Evolutionary conservation across 2,888 invertebrate genomes (phyloP), one percentile per base, ranked within the genome.

Genomic region (Platycheirus rosarum): DNA sequence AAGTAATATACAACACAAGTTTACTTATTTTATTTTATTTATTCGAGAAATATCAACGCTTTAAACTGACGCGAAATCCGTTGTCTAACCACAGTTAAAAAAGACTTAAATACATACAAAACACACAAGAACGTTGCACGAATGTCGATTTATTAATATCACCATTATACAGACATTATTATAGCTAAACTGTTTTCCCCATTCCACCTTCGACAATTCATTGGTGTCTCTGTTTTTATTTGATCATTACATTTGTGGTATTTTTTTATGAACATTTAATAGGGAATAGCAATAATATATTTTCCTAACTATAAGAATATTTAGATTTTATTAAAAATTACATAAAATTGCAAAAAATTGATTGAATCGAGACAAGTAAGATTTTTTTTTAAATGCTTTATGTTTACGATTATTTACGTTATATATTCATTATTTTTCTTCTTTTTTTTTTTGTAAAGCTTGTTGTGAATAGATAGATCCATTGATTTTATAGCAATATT

Each of bases 331-430:
- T 60, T 53, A 29, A 29, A 55, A 75, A 57, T 62, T 70, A 66
- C 60, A 66, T 76, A 49, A 63, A 62, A 69, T 44, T 70, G 55
- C 51, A 53, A 71, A 62, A 66, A 55, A 60, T 32, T 29, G 37
- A 63, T 26, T 76, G 40, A 76, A 70, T 76, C 70, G 79, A 69
- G 68, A 68, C 60, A 69, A 79, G 68, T 74, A 79, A 74, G 74
- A 79, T 75, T 75, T 44, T 35, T 53, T 68, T 13, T 8, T 49
- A 65, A 65, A 57, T 32, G 13, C n/a, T n/a, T n/a, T n/a, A n/a
- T n/a, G n/a, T n/a, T 63, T 70, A 68, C 49, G 32, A 13, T 75
- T 57, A 62, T 26, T 55, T 44, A 65, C 11, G 35, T 63, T 35
- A 48, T 48, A 46, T 55, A n/a, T 1, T 6, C 13, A 26, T 26